Conservation (phyloP, 1,140 invertebrate genomes). For the Galendromus occidentalis region DNA sequence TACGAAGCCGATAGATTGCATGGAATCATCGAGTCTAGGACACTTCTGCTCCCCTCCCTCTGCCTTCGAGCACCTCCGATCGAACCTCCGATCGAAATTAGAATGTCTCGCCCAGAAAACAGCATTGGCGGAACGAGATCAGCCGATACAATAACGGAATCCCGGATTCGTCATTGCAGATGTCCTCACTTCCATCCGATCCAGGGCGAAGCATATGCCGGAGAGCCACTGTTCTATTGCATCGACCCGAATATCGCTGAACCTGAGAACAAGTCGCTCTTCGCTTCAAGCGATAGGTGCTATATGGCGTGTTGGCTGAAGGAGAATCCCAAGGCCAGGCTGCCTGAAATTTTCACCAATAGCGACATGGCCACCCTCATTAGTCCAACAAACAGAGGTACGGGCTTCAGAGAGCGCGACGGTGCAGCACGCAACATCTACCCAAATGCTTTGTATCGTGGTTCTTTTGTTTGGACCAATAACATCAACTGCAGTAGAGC, state of each 20-base stretch:
- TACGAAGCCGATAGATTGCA: too few species aligned
- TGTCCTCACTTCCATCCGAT: constrained; percentile 9
- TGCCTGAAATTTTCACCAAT: neutral
- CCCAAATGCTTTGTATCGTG: too few species aligned
- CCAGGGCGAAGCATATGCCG: constrained; percentile 7
- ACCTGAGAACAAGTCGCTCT: neutral
- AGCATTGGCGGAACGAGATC: too few species aligned
- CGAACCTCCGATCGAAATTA: too few species aligned
- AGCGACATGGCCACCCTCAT: neutral
- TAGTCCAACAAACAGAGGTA: constrained; percentile 10
- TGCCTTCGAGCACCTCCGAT: too few species aligned
- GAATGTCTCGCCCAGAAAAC: too few species aligned
- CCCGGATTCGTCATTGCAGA: neutral
- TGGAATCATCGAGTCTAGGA: too few species aligned
- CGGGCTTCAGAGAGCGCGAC: neutral
- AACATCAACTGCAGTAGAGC: too few species aligned
- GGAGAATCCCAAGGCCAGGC: constrained; percentile 6
- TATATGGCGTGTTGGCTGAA: neutral
- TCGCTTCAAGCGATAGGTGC: neutral
- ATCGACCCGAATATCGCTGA: constrained; percentile 8
- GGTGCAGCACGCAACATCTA: too few species aligned
- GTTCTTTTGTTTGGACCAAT: too few species aligned
- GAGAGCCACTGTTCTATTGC: constrained; percentile 7
- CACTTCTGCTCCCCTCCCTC: too few species aligned
- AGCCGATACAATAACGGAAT: too few species aligned